Conservation (phyloP, 2,113 vertebrate species). For the Smithornis capensis region DNA sequence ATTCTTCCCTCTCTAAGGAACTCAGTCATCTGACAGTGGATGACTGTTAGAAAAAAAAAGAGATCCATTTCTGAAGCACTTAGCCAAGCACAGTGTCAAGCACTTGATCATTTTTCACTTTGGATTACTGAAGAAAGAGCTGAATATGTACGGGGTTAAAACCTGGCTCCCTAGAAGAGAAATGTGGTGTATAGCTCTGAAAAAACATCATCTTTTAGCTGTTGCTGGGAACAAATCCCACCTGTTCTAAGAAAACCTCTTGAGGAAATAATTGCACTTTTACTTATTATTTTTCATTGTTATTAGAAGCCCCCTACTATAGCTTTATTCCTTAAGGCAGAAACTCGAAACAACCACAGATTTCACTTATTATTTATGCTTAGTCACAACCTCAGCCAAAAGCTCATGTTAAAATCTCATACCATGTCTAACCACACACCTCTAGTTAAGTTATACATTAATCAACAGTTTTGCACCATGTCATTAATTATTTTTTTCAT, state of each 20-base stretch:
- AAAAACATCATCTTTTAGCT: not conserved
- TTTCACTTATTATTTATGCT: constrained; percentile 20
- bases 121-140: not conserved
- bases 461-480: constrained; percentile 7
- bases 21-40: not conserved
- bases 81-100: not conserved
- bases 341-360: constrained; percentile 2
- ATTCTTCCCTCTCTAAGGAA: not conserved
- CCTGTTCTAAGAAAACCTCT: not conserved
- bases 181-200: not conserved
- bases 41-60: not conserved
- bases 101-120: not conserved
- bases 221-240: constrained; percentile 6
- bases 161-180: not conserved
- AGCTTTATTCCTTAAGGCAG: constrained; percentile 22
- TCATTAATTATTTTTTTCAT: not conserved
- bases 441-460: not conserved
- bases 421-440: not conserved
- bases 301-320: not conserved
- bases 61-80: not conserved
- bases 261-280: not conserved
- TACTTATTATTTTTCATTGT: not conserved
- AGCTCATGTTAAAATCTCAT: not conserved
- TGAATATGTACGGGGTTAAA: not conserved
- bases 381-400: not conserved